Evolutionary conservation across 2,113 vertebrate species (phyloP).

Genomic region (Felis chaus): DNA sequence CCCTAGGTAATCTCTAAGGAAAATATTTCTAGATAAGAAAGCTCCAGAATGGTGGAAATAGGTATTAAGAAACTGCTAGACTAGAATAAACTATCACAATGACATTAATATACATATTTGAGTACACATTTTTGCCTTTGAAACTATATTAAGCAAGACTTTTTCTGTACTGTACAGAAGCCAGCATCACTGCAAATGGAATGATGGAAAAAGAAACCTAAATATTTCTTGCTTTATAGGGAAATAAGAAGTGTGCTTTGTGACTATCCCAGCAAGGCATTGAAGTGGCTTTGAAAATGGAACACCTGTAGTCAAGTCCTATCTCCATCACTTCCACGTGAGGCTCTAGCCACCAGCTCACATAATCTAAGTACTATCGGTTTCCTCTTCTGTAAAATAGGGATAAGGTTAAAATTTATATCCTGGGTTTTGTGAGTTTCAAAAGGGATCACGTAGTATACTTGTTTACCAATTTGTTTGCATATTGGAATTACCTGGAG

Average conservation of each 20-base stretch:
- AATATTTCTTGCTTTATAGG: neutral
- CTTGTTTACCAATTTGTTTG: neutral
- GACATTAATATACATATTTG: neutral
- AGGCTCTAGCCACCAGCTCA: neutral
- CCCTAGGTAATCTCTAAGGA: neutral
- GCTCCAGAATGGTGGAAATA: neutral
- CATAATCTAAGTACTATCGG: neutral
- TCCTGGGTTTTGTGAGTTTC: neutral
- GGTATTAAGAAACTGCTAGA: neutral
- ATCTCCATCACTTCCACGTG: neutral
- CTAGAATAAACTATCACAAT: neutral
- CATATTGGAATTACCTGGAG: neutral
- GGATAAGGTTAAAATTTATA: neutral
- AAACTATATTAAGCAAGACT: neutral
- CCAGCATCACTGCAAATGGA: neutral
- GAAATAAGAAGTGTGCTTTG: neutral
- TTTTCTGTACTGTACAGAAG: neutral
- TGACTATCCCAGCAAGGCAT: neutral
- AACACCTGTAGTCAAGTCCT: neutral
- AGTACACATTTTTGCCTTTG: neutral
- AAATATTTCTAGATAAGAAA: neutral
- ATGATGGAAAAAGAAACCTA: neutral
- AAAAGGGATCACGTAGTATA: neutral
- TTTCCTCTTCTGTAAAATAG: neutral
- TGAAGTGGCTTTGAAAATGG: neutral